Conservation (phyloP, 2,113 vertebrate species). For the Montifringilla adamsi region DNA sequence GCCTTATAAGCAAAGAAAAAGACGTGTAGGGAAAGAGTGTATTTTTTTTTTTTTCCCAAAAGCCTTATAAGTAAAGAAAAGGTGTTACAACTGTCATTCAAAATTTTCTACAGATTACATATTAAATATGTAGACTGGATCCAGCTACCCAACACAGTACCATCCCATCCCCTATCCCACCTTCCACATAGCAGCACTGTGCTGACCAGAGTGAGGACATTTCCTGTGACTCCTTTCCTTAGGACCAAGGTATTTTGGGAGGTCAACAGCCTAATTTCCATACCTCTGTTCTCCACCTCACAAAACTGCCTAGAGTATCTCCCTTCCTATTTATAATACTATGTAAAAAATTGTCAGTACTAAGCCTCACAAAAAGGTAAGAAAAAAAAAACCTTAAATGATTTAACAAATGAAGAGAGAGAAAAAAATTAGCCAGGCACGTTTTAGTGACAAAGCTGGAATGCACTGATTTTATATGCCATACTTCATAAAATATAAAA, state of each 20-base stretch:
- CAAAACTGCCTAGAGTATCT: rapidly evolving
- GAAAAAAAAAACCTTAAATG: not conserved
- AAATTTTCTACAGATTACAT: not conserved
- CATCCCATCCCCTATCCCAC: not conserved
- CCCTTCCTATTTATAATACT: not conserved
- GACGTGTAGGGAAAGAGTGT: no score
- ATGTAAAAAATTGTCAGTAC: not conserved
- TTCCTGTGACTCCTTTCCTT: not conserved
- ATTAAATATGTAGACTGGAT: rapidly evolving
- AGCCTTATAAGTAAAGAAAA: not conserved
- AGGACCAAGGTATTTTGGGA: not conserved
- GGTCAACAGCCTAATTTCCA: not conserved
- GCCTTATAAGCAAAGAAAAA: not conserved
- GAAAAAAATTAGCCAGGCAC: not conserved
- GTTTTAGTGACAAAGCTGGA: not conserved
- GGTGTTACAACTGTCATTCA: not conserved
- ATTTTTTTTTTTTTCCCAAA: not conserved
- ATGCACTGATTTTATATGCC: not conserved
- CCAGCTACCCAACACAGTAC: not conserved
- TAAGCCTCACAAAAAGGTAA: not conserved
- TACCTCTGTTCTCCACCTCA: not conserved
- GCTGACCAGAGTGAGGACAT: rapidly evolving
- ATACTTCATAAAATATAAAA: not conserved
- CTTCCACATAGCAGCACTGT: rapidly evolving
- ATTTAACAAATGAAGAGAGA: not conserved